phyloP scores from a whole-genome alignment of 2,888 invertebrate species.

The Meliscaeva auricollis region DNA sequence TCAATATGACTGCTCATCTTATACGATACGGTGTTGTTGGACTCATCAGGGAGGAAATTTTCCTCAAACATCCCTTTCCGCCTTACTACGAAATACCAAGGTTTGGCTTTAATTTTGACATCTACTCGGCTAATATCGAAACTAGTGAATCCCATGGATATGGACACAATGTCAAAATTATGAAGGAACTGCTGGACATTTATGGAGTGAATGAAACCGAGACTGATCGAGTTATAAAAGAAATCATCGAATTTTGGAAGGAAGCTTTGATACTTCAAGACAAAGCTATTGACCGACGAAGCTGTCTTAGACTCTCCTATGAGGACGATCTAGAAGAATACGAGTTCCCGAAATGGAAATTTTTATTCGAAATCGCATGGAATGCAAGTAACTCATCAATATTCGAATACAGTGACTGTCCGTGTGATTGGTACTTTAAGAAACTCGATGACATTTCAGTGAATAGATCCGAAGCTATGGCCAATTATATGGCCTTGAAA shows the following conservation, averaged over 20 bases:
- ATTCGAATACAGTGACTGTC: constrained; percentile 49
- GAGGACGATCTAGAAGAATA: background rate
- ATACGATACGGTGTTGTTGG: constrained; percentile 79
- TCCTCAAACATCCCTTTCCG: constrained; percentile 78
- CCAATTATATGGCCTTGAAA: constrained; percentile 81
- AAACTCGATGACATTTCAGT: constrained; percentile 79
- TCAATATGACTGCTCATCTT: constrained; percentile 82
- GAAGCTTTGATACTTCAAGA: constrained; percentile 77
- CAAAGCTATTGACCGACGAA: constrained; percentile 75
- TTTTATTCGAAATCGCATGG: constrained; percentile 81
- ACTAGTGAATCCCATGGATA: constrained; percentile 80
- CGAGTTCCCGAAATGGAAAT: constrained; percentile 77
- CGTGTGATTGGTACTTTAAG: constrained; percentile 79
- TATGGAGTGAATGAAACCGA: constrained; percentile 78
- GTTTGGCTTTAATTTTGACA: constrained; percentile 80
- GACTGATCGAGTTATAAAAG: constrained; percentile 76
- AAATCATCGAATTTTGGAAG: constrained; percentile 80
- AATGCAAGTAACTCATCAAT: constrained; percentile 65
- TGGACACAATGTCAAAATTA: constrained; percentile 78
- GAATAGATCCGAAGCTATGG: constrained; percentile 78
- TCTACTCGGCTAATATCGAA: constrained; percentile 80
- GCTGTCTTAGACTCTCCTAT: constrained; percentile 25
- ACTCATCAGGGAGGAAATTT: constrained; percentile 78
- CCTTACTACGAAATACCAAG: constrained; percentile 81
- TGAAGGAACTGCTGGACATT: constrained; percentile 78